phyloP scores from a whole-genome alignment of 1,140 invertebrate species.

The Drosophila nebulosa region DNA sequence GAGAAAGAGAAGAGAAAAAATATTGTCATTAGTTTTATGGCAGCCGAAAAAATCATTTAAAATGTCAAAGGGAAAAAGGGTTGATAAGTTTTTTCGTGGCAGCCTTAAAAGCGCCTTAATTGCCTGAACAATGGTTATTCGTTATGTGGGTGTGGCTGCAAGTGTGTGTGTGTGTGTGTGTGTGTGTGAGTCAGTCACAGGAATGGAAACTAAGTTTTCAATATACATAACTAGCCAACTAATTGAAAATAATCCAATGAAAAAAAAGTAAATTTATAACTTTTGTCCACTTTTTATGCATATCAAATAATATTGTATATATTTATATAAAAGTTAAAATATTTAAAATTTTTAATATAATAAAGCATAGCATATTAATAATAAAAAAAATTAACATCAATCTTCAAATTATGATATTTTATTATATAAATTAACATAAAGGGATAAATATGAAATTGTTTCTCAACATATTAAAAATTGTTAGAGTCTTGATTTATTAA shows the following conservation, averaged over 20 bases:
- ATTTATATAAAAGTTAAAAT: too few relatives aligned
- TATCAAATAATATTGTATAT: too few relatives aligned
- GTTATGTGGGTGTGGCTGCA: not conserved
- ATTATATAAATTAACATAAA: too few relatives aligned
- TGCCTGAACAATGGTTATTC: conserved; percentile 19
- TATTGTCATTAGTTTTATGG: conserved; percentile 70
- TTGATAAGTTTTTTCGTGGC: not conserved
- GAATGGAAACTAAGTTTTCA: not conserved
- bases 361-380: too few relatives aligned
- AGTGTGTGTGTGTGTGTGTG: not conserved
- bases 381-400: too few relatives aligned
- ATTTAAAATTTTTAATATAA: too few relatives aligned
- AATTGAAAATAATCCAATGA: not conserved
- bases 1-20: conserved; percentile 44
- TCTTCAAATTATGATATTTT: too few relatives aligned
- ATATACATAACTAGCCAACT: not conserved
- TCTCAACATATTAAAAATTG: too few relatives aligned
- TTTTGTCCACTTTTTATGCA: too few relatives aligned
- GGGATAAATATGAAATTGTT: too few relatives aligned
- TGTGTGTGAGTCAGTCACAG: not conserved
- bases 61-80: conserved; percentile 20
- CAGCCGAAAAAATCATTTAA: conserved; percentile 40
- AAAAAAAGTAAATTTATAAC: not conserved
- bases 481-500: too few relatives aligned
- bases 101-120: conserved; percentile 48